phyloP scores from a whole-genome alignment of 2,113 vertebrate genomes.

The Oryctolagus cuniculus region DNA sequence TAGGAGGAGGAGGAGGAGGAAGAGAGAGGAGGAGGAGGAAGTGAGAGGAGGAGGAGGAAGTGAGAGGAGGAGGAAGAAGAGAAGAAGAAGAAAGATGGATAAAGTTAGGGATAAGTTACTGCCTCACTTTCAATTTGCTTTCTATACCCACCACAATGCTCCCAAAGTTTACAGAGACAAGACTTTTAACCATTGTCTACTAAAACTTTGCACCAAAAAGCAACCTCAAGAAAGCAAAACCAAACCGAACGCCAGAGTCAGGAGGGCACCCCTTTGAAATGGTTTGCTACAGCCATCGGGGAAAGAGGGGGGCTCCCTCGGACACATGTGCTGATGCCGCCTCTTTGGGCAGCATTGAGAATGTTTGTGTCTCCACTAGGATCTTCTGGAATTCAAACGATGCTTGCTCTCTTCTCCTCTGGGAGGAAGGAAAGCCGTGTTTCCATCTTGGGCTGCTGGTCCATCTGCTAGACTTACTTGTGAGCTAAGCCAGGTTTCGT shows the following conservation, averaged over 20 bases:
- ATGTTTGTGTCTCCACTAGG: constrained; percentile 84
- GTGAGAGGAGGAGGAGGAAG: no score
- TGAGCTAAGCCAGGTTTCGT: constrained; percentile 88
- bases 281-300: background rate
- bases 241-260: background rate
- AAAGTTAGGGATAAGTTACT: background rate
- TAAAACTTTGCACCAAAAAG: constrained; percentile 48
- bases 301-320: background rate
- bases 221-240: background rate
- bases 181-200: background rate
- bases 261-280: background rate
- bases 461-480: constrained; percentile 85
- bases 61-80: no score
- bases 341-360: background rate
- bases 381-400: constrained; percentile 81
- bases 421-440: constrained; percentile 76
- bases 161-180: background rate
- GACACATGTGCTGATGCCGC: constrained; percentile 58
- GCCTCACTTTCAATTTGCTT: background rate
- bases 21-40: no score
- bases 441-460: constrained; percentile 77
- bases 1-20: no score
- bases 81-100: background rate
- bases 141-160: background rate
- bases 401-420: constrained; percentile 80